Evolutionary conservation across 2,888 invertebrate genomes (phyloP).

Genomic region (Drosophila pegasa): DNA sequence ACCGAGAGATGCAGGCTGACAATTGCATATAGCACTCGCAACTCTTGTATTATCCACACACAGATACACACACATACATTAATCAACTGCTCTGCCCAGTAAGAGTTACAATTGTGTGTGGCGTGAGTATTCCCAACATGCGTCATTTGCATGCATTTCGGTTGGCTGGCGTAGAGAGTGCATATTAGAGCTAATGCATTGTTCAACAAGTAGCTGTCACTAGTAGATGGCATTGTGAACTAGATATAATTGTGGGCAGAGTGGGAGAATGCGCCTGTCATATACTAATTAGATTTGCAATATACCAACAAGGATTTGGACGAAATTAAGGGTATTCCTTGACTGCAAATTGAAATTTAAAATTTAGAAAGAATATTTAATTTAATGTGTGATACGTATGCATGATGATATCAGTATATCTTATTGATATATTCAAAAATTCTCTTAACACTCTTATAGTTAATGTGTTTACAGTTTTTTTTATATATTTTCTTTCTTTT

Average conservation of each 20-base stretch:
- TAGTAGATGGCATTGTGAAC: not conserved
- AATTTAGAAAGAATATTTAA: no score
- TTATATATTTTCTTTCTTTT: no score
- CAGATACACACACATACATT: conserved; percentile 31
- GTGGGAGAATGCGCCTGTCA: no score
- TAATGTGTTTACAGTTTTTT: no score
- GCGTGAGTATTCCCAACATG: conserved; percentile 17
- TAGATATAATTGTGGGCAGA: not conserved
- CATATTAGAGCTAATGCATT: conserved; percentile 2
- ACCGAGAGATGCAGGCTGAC: conserved; percentile 17
- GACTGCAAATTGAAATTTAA: not conserved
- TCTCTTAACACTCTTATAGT: no score
- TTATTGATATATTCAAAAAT: no score
- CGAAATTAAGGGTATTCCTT: not conserved
- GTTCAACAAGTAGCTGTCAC: conserved; percentile 1
- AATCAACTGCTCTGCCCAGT: conserved; percentile 49
- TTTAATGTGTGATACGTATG: no score
- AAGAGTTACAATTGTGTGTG: conserved; percentile 47
- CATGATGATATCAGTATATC: no score
- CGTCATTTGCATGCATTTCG: conserved; percentile 20
- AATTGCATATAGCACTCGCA: conserved; percentile 34
- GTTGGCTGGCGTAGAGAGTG: not conserved
- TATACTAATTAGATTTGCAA: not conserved
- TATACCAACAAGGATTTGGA: not conserved
- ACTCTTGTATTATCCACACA: conserved; percentile 18